phyloP scores from a whole-genome alignment of 53 echinoderm and acorn worm genomes.

The Astropecten irregularis region DNA sequence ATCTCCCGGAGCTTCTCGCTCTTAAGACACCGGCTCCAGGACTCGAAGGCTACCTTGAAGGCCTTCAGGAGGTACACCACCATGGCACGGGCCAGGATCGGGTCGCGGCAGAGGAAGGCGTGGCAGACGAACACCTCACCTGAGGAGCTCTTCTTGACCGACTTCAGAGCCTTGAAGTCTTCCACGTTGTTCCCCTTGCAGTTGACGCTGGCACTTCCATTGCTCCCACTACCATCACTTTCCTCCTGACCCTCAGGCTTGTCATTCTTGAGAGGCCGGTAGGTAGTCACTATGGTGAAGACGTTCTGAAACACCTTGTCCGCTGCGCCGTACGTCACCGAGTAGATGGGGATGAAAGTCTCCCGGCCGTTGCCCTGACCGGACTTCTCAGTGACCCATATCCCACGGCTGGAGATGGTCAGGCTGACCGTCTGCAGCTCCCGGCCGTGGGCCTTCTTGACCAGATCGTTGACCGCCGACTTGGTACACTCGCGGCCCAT shows the following conservation, averaged over 20 bases:
- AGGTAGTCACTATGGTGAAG: conserved; percentile 88
- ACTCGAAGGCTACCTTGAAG: conserved; percentile 82
- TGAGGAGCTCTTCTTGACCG: conserved; percentile 15
- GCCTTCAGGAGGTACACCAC: conserved; percentile 86
- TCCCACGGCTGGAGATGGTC: conserved; percentile 77
- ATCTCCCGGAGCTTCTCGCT: conserved; percentile 62
- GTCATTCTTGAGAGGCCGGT: conserved; percentile 32
- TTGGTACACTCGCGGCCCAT: conserved; percentile 86
- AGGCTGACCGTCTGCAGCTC: conserved; percentile 75
- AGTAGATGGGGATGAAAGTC: conserved; percentile 94
- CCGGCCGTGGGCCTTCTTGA: conserved; percentile 66
- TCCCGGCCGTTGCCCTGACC: conserved; percentile 67
- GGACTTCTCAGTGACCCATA: conserved; percentile 76
- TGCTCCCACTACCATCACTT: background rate
- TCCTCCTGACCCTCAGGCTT: background rate
- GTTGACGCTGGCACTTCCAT: background rate
- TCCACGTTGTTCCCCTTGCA: conserved; percentile 40
- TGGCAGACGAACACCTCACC: conserved; percentile 74
- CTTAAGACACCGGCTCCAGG: conserved; percentile 74
- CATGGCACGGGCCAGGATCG: conserved; percentile 79
- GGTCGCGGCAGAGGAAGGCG: conserved; percentile 72
- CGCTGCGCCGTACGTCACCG: conserved; percentile 90
- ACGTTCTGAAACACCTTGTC: conserved; percentile 80
- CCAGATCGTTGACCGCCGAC: conserved; percentile 60
- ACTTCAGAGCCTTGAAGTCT: conserved; percentile 28